Conservation (phyloP, 2,888 invertebrate species). For the Drosophila paucipuncta region DNA sequence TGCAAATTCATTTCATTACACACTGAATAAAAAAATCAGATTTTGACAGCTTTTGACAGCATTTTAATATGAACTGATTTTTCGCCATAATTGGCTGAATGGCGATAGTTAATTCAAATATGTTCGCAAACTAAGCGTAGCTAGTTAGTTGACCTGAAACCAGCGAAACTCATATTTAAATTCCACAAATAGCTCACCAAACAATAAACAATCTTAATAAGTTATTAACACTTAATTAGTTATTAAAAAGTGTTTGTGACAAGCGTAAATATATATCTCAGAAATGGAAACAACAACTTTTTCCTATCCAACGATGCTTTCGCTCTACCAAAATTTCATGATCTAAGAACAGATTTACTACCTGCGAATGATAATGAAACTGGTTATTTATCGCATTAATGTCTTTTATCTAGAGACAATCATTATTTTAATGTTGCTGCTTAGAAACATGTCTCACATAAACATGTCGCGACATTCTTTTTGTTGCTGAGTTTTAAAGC, state of each 20-base stretch:
- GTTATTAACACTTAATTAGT: too few species aligned
- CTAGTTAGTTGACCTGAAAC: not conserved
- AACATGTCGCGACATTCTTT: not conserved
- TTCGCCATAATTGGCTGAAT: not conserved
- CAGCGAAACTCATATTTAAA: not conserved
- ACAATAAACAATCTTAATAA: not conserved
- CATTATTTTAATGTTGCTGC: not conserved
- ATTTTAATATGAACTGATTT: not conserved
- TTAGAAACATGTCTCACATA: not conserved
- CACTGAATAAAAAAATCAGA: conserved; percentile 5
- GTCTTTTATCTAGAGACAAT: not conserved
- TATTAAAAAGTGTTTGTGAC: not conserved
- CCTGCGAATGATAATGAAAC: not conserved
- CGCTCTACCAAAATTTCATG: not conserved
- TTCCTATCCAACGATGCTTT: not conserved
- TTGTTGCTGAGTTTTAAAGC: not conserved
- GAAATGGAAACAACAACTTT: not conserved
- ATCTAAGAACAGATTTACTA: not conserved
- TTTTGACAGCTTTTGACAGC: conserved; percentile 3
- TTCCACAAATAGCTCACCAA: not conserved
- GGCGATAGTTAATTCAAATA: not conserved
- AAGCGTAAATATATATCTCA: not conserved
- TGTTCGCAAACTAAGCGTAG: not conserved
- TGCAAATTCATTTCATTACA: conserved; percentile 19
- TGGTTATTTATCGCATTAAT: not conserved